Conservation (phyloP, 2,797 vertebrate genomes). For the Lutjanus argentimaculatus region DNA sequence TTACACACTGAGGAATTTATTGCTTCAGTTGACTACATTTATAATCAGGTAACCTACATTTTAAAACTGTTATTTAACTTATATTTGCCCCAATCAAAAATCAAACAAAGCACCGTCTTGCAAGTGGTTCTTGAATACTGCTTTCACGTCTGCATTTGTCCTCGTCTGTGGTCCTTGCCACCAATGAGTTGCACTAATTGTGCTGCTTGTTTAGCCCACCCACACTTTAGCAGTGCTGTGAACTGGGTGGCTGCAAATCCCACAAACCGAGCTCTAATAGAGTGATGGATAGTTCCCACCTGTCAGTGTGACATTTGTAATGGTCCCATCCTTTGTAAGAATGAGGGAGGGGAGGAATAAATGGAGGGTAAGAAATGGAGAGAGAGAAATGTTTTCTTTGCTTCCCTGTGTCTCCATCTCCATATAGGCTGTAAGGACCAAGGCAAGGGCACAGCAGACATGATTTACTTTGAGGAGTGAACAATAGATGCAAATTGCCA, state of each 20-base stretch:
- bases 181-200: constrained; percentile 70
- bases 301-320: constrained; percentile 80
- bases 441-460: constrained; percentile 68
- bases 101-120: neutral
- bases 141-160: constrained; percentile 18
- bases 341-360: constrained; percentile 58
- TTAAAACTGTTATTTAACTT: neutral
- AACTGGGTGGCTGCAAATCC: constrained; percentile 65
- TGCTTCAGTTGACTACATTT: too few species aligned
- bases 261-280: constrained; percentile 67
- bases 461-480: constrained; percentile 78
- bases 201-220: constrained; percentile 81
- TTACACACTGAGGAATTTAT: too few species aligned
- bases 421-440: constrained; percentile 43
- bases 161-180: constrained; percentile 39
- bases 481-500: constrained; percentile 78
- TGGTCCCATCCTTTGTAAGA: constrained; percentile 75
- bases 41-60: neutral
- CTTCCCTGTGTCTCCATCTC: constrained; percentile 63
- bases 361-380: constrained; percentile 66
- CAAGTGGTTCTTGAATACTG: neutral
- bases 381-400: constrained; percentile 68
- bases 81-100: neutral
- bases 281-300: constrained; percentile 81
- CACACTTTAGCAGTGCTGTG: constrained; percentile 64